Percentiles rank a stretch among this genome's conserved stretches.
phyloP scores from a whole-genome alignment of 2,113 vertebrate species.

The Columba livia region DNA sequence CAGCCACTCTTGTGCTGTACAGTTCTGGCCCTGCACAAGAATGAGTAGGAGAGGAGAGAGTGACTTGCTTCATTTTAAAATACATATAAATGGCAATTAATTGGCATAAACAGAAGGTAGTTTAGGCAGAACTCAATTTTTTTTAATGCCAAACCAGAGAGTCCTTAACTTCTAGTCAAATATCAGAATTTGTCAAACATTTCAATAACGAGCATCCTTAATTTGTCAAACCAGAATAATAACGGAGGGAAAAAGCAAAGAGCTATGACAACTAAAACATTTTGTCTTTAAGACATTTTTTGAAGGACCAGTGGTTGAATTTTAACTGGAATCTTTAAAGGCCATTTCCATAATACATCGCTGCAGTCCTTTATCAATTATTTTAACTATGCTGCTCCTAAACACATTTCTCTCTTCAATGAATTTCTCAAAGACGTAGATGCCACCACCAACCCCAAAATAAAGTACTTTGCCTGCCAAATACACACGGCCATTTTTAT shows the following conservation, averaged over 20 bases:
- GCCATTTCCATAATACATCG: constrained; percentile 83
- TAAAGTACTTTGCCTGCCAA: constrained; percentile 93
- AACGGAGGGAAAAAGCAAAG: neutral
- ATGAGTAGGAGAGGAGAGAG: neutral
- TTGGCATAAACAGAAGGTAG: neutral
- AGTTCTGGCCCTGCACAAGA: neutral
- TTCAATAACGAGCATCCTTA: neutral
- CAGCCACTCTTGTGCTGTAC: rapidly evolving
- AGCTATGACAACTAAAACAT: neutral
- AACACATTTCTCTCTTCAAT: constrained; percentile 82
- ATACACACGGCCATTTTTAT: constrained; percentile 79
- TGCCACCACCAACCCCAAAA: constrained; percentile 93
- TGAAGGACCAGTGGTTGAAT: neutral
- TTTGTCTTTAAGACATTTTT: neutral
- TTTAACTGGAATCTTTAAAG: constrained; percentile 76
- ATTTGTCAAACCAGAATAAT: neutral
- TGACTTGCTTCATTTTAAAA: neutral
- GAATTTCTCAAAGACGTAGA: constrained; percentile 86
- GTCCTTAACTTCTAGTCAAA: neutral
- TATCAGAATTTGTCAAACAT: neutral
- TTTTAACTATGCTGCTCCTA: constrained; percentile 74
- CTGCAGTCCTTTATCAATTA: constrained; percentile 85
- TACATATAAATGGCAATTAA: neutral
- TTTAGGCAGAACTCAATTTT: neutral
- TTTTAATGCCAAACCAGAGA: neutral